Conservation (phyloP, 2,888 invertebrate species). For the Caenorhabditis plicata region DNA sequence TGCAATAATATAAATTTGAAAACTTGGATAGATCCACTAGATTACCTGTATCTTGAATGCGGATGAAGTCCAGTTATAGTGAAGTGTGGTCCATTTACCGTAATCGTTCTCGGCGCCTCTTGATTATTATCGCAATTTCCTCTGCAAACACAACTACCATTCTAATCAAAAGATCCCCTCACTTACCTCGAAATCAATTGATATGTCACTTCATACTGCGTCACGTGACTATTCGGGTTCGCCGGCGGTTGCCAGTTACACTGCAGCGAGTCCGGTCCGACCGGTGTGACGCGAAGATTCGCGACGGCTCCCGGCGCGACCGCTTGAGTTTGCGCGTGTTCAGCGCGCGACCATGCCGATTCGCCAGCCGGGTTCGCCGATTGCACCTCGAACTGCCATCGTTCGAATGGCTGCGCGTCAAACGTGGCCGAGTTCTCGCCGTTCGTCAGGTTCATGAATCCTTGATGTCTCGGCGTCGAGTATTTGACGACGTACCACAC, state of each 20-base stretch:
- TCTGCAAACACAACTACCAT: conserved; percentile 15
- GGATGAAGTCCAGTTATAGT: conserved; percentile 61
- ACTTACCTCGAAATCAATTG: conserved; percentile 57
- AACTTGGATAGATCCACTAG: background rate
- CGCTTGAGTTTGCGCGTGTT: conserved; percentile 55
- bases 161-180: background rate
- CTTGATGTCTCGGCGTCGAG: conserved; percentile 46
- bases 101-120: conserved; percentile 54
- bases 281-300: conserved; percentile 55
- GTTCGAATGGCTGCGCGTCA: conserved; percentile 63
- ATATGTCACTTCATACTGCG: conserved; percentile 65
- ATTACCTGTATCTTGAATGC: conserved; percentile 60
- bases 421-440: conserved; percentile 58
- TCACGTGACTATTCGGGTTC: conserved; percentile 62
- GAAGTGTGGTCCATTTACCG: conserved; percentile 51
- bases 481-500: conserved; percentile 65
- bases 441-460: conserved; percentile 56
- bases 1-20: background rate
- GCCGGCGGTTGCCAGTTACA: conserved; percentile 61
- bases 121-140: conserved; percentile 61
- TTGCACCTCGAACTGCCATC: conserved; percentile 64
- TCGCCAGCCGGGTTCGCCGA: conserved; percentile 64
- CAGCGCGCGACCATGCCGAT: conserved; percentile 59
- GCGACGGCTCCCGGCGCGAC: conserved; percentile 62
- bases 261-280: conserved; percentile 58